A percentile compares a stretch with the other conserved stretches of the same genome.
Evolutionary conservation across 2,113 vertebrate species (phyloP).

Genomic region (Corythaeola cristata): DNA sequence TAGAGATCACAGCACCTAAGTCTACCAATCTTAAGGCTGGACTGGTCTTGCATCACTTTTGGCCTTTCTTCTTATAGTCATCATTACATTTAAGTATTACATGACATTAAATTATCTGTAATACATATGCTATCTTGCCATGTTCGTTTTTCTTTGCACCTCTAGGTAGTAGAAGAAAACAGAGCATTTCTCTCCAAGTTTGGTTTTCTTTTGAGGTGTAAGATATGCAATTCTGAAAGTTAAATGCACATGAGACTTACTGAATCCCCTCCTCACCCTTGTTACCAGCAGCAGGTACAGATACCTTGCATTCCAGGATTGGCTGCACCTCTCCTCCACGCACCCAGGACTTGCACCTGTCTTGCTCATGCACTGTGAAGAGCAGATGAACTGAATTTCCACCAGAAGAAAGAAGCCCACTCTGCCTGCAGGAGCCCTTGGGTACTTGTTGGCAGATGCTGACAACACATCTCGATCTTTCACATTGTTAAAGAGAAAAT

Average conservation of each 20-base stretch:
- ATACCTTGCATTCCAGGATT: not conserved
- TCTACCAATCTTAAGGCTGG: not conserved
- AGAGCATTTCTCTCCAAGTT: not conserved
- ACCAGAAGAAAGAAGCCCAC: not conserved
- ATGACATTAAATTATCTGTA: not conserved
- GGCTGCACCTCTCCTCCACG: not conserved
- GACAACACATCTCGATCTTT: not conserved
- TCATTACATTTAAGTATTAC: not conserved
- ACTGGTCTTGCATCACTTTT: not conserved
- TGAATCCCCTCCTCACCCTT: not conserved
- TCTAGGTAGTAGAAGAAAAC: not conserved
- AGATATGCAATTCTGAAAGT: not conserved
- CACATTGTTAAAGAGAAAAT: not conserved
- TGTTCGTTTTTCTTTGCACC: not conserved
- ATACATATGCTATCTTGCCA: not conserved
- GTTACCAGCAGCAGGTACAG: not conserved
- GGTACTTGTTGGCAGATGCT: not conserved
- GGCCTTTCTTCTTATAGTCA: not conserved
- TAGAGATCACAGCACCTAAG: not conserved
- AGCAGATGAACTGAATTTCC: not conserved
- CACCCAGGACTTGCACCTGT: not conserved
- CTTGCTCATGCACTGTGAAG: not conserved
- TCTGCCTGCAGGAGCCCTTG: not conserved
- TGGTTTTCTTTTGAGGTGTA: not conserved
- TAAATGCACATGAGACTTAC: rapidly evolving